Conservation (phyloP, 2,113 vertebrate genomes). For the Perca schrenkii region DNA sequence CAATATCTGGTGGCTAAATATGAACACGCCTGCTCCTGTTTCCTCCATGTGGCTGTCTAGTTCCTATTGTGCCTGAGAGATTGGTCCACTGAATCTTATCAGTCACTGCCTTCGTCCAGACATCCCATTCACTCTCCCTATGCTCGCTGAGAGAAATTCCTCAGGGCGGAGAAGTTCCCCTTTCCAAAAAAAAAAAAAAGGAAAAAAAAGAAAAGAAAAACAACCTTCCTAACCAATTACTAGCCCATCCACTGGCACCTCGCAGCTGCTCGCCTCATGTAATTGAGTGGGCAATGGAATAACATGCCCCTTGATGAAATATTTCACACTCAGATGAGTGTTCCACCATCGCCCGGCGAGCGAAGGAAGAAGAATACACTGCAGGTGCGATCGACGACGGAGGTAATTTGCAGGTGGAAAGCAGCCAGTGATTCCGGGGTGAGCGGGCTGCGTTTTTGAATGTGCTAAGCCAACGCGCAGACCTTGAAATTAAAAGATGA, state of each 20-base stretch:
- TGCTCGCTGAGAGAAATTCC: conserved; percentile 49
- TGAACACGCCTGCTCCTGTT: conserved; percentile 38
- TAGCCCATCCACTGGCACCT: conserved; percentile 73
- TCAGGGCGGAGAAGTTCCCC: conserved; percentile 23
- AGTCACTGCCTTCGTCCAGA: conserved; percentile 60
- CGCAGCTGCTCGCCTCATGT: conserved; percentile 76
- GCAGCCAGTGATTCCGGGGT: conserved; percentile 53
- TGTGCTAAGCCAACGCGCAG: conserved; percentile 64
- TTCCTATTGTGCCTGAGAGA: conserved; percentile 49
- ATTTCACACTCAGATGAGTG: conserved; percentile 78
- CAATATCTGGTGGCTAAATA: conserved; percentile 28
- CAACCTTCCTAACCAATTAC: conserved; percentile 79
- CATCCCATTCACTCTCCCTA: conserved; percentile 55
- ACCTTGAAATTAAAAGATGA: conserved; percentile 81
- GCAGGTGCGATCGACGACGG: conserved; percentile 68
- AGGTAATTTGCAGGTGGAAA: conserved; percentile 79
- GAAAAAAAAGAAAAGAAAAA: conserved; percentile 49
- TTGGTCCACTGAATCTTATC: conserved; percentile 69
- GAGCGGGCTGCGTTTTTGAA: conserved; percentile 62
- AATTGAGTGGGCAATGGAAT: conserved; percentile 81
- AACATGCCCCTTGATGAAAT: conserved; percentile 81
- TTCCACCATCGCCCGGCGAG: conserved; percentile 56
- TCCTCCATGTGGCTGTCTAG: conserved; percentile 24
- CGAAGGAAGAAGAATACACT: conserved; percentile 64
- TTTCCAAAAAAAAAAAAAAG: conserved; percentile 16